phyloP scores from a whole-genome alignment of 2,797 vertebrate species.

The Rhabdomys pumilio region DNA sequence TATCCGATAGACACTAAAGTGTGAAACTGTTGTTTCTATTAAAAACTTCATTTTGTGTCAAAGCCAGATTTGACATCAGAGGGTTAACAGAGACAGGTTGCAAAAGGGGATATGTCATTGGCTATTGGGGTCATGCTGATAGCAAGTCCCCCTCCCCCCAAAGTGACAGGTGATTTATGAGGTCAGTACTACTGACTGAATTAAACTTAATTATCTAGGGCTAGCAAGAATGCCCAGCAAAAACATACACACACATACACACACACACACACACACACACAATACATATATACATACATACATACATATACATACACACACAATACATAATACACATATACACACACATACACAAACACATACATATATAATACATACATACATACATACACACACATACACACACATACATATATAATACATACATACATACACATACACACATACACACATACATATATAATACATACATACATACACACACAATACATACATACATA shows the following conservation, averaged over 20 bases:
- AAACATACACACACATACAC: neutral
- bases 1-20: neutral
- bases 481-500: too few species aligned
- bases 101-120: neutral
- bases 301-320: too few species aligned
- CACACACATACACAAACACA: too few species aligned
- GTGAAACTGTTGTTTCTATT: conserved; percentile 46
- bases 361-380: too few species aligned
- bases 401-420: too few species aligned
- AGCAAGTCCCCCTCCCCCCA: neutral
- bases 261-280: too few species aligned
- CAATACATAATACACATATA: too few species aligned
- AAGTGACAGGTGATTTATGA: neutral
- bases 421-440: too few species aligned
- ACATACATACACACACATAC: too few species aligned
- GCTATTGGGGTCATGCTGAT: neutral
- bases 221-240: neutral
- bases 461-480: too few species aligned
- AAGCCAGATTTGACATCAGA: neutral
- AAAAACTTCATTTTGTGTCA: neutral
- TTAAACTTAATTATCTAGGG: neutral
- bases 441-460: too few species aligned
- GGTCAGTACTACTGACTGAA: neutral
- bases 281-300: too few species aligned
- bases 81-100: neutral